Evolutionary conservation across 2,113 vertebrate species (phyloP), one percentile per base, ranked within the genome.

Genomic region (Mystacornis crossleyi): DNA sequence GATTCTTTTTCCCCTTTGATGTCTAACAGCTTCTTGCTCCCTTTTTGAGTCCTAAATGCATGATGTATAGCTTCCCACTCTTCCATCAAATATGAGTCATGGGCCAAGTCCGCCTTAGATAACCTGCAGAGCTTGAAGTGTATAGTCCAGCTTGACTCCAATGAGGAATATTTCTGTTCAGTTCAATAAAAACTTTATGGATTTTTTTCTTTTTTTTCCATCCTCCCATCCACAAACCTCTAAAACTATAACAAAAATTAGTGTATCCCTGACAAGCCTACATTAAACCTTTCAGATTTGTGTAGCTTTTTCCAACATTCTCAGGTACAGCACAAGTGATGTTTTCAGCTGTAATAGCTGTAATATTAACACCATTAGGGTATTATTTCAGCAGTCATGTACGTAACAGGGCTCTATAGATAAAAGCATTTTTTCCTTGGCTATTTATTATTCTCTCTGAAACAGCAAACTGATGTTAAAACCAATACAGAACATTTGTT

Each of bases 81-180:
- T 90, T 91, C 84, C 82, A 62, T 92, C 87, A 93, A 92, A 77
- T 51, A 83, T 43, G 47, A 81, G 55, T 83, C 80, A 86, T 16
- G 18, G 45, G 78, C 42, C 18, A 89, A 71, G 25, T 69, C n/a
- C 78, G 38, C 45, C 61, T 86, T 77, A 75, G 61, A 67, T 21
- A 73, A 23, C 14, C 58, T 77, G 31, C 21, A 73, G 16, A 55
- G n/a, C 19, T 23, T 64, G 40, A 80, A 85, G 24, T 25, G 47
- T 13, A 25, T 12, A 58, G 66, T 29, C 34, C 48, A 80, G 4
- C 7, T 66, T 91, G 58, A 90, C 92, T 33, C 9, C 57, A 72
- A 17, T 23, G 11, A 40, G 9, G 17, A 90, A 57, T 72, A 89
- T 73, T 74, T 77, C 25, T 43, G 8, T 61, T 81, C 21, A 72